These are phyloP conservation scores for Diorhabda carinulata DNA, from an alignment of 1,140 invertebrate species.

Conservation along the genomic window DNA sequence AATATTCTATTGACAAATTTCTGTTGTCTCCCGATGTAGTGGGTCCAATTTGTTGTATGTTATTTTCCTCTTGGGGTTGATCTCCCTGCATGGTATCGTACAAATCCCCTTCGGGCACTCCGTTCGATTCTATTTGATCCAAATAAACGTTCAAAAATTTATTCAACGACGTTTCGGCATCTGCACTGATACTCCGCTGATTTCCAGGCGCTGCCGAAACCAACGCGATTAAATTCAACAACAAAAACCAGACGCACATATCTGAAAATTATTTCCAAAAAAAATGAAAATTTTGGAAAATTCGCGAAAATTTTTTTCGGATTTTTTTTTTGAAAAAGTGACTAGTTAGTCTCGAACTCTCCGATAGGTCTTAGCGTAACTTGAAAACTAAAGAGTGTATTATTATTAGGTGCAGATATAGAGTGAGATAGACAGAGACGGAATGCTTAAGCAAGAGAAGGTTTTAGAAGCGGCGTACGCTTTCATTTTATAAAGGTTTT, in stretches of 20 bases:
- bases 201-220: neutral
- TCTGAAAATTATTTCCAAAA: neutral
- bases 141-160: constrained; percentile 9
- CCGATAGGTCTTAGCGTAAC: constrained; percentile 10
- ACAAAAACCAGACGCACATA: neutral
- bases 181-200: neutral
- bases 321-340: too few species aligned
- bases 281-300: too few species aligned
- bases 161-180: constrained; percentile 6
- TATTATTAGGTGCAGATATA: constrained; percentile 13
- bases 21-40: neutral
- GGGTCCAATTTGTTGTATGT: constrained; percentile 1
- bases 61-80: constrained; percentile 10
- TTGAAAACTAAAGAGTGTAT: constrained; percentile 14
- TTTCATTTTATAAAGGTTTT: too few species aligned
- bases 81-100: constrained; percentile 6
- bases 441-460: neutral
- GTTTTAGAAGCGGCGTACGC: neutral
- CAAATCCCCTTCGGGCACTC: neutral
- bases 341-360: neutral
- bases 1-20: neutral
- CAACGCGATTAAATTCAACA: constrained; percentile 1
- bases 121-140: neutral
- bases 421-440: constrained; percentile 9
- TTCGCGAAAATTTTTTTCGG: too few species aligned